phyloP scores from a whole-genome alignment of 2,888 invertebrate species.

The Argyra leucocephala region DNA sequence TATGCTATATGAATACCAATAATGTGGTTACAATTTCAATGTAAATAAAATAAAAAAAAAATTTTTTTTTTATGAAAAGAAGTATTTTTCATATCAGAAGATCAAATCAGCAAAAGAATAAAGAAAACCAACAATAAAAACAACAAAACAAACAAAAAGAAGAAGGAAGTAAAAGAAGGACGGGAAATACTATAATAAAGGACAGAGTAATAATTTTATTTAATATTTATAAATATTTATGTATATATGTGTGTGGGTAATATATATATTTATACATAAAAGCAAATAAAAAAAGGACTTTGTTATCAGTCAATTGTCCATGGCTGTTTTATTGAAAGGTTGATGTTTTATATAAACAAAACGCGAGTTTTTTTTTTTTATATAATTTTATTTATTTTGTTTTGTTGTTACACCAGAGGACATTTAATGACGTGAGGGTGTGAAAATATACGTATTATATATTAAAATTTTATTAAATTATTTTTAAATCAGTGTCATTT shows the following conservation, averaged over 20 bases:
- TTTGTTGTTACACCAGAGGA: background rate
- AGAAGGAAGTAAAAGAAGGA: constrained; percentile 1
- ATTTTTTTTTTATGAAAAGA: background rate
- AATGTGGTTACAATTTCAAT: background rate
- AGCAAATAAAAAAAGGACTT: background rate
- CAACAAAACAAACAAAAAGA: background rate
- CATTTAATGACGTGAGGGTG: no score
- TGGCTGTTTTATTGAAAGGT: background rate
- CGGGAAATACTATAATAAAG: background rate
- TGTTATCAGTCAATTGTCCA: constrained; percentile 3
- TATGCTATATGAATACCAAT: background rate
- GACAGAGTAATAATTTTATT: background rate
- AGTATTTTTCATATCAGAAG: background rate
- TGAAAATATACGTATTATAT: no score
- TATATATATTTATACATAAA: background rate
- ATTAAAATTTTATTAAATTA: no score
- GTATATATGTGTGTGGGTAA: background rate
- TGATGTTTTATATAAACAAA: background rate
- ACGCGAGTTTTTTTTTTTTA: background rate
- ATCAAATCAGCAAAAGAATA: background rate
- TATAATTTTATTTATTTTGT: background rate
- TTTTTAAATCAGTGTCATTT: no score
- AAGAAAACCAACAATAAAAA: background rate
- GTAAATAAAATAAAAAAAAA: background rate
- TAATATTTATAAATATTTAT: background rate